Base-by-base conservation (phyloP, 1,140 invertebrate genomes). In the Steinernema feltiae region DNA sequence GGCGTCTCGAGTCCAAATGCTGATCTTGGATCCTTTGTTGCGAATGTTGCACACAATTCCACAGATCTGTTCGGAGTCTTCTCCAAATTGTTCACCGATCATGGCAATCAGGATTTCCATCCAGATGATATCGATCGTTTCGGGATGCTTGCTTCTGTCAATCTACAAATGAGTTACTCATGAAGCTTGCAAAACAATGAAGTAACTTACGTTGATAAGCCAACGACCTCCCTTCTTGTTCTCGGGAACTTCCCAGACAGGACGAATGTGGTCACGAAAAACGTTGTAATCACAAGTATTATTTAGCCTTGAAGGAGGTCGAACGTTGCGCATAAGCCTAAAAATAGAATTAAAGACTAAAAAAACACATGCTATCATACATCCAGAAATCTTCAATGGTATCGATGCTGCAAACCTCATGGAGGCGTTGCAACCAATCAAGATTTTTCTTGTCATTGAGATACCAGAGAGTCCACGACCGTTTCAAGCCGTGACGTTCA, bases 381-480 rank as follows among this genome's bases (percentile, higher is more conserved):
- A 76, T 78, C 97, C 97, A 99, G 86, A 99, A 99, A 88, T 98
- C 95, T 90, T 99, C 96, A 30, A 97, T 94, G 30, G 94, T 97
- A 86, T 93, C 91, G 88, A 99, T 96, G 76, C 91, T 92, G 53
- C 92, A 93, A 30, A 99, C 92, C 88, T 96, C 91, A 83, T 93
- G 92, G 79, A 95, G 91, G 88, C 95, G 95, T 79, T 96, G 92
- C 87, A 94, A 92, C 97, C 96, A 99, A 48, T 89, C 85, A 85
- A 93, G 92, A 75, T 89, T 90, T 82, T 92, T 92, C 87, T 97
- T 93, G 85, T 92, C 92, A 87, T 97, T 96, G 85, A 92, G 97
- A 88, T 94, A 99, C 95, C 96, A 99, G 48, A 98, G 89, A 0
- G 94, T 95, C 97, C 97, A 99, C 69, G 90, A 91, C 88, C 96